A percentile compares a stretch with the other conserved stretches of the same genome.
phyloP scores from a whole-genome alignment of 2,888 invertebrate genomes.

The Melitaea athalia region DNA sequence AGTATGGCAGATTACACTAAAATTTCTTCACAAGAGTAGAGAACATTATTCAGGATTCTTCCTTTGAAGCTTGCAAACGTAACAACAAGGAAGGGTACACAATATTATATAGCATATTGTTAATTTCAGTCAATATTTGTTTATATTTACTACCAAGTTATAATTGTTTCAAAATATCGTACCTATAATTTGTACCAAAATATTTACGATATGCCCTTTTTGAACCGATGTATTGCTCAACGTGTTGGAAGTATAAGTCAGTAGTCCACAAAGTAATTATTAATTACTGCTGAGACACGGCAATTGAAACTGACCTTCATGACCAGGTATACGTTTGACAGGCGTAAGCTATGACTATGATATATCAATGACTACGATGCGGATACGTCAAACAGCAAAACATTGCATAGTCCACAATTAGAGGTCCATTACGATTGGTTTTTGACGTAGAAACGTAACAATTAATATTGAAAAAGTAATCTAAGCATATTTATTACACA shows the following conservation, averaged over 20 bases:
- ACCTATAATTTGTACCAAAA: no score
- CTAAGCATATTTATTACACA: no score
- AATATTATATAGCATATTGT: no score
- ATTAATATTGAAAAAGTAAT: no score
- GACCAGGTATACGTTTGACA: conserved; percentile 46
- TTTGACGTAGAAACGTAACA: no score
- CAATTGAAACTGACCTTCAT: conserved; percentile 68
- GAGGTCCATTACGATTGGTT: background rate
- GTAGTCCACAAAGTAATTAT: conserved; percentile 50
- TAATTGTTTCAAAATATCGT: no score
- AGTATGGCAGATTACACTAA: no score
- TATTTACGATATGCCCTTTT: background rate
- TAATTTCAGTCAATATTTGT: background rate
- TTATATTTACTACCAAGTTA: no score
- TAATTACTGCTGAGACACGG: conserved; percentile 64
- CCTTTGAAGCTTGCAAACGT: no score
- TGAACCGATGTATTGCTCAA: background rate
- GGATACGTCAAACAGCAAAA: conserved; percentile 29
- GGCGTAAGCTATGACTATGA: conserved; percentile 24
- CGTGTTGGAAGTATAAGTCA: conserved; percentile 3
- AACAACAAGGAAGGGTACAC: no score
- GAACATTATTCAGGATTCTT: no score
- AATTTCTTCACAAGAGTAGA: no score
- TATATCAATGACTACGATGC: conserved; percentile 17
- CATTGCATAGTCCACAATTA: background rate